Evolutionary conservation across 2,113 vertebrate species (phyloP).

Genomic region (Turdus rufiventris): DNA sequence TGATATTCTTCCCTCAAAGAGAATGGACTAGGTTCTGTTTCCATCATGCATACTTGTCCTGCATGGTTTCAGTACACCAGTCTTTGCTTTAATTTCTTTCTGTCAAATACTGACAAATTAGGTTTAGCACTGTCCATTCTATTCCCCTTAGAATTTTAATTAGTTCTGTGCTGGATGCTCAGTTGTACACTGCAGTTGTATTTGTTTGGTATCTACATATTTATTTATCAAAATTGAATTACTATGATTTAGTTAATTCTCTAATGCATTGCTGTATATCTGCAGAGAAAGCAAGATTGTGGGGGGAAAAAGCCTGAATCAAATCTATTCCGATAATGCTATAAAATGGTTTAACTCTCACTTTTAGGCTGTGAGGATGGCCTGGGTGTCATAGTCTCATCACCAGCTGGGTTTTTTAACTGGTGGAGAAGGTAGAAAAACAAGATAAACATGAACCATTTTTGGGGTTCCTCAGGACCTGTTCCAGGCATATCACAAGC

Average conservation of each 20-base stretch:
- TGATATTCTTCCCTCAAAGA: not conserved
- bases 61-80: not conserved
- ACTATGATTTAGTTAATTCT: not conserved
- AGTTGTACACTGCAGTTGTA: not conserved
- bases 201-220: not conserved
- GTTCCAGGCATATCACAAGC: not conserved
- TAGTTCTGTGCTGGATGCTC: not conserved
- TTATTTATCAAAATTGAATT: constrained; percentile 4
- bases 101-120: not conserved
- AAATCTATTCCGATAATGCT: not conserved
- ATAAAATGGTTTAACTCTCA: not conserved
- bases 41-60: not conserved
- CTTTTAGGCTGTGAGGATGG: not conserved
- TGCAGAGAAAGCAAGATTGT: not conserved
- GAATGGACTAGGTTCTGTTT: not conserved
- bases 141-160: constrained; percentile 4
- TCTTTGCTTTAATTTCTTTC: constrained; percentile 5
- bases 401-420: not conserved
- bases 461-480: not conserved
- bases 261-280: not conserved
- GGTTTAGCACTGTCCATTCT: not conserved
- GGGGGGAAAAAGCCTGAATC: rapidly evolving
- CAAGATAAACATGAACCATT: not conserved
- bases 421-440: not conserved
- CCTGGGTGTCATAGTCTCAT: not conserved